phyloP scores from a whole-genome alignment of 2,113 vertebrate genomes.

The Ammodytes dubius region DNA sequence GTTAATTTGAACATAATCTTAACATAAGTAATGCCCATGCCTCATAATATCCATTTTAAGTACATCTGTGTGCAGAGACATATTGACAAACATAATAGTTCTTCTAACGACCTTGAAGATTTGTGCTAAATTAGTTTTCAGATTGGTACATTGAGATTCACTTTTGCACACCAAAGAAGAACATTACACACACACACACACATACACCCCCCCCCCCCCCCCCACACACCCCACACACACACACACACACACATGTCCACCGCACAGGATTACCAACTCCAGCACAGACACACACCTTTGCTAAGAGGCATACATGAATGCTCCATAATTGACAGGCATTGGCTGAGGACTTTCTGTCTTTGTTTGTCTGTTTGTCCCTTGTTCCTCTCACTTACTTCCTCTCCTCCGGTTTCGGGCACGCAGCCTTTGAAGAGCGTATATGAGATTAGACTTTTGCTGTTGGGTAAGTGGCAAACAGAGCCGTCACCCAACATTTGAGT shows the following conservation, averaged over 20 bases:
- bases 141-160: background rate
- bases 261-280: background rate
- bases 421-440: constrained; percentile 30
- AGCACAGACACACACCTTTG: background rate
- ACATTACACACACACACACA: too few relatives aligned
- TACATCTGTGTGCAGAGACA: background rate
- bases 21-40: constrained; percentile 1
- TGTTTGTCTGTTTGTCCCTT: background rate
- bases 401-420: constrained; percentile 10
- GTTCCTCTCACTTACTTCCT: constrained; percentile 32
- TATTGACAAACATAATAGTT: background rate
- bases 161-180: too few relatives aligned
- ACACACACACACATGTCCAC: background rate
- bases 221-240: background rate
- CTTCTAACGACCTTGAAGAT: background rate
- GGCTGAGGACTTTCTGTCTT: constrained; percentile 1
- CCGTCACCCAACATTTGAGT: constrained; percentile 54
- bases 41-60: background rate
- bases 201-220: too few relatives aligned
- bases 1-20: background rate
- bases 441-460: constrained; percentile 39
- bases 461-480: constrained; percentile 44
- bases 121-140: background rate
- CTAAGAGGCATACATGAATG: background rate
- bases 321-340: background rate